Percentiles rank a stretch among this genome's conserved stretches.
These are phyloP conservation scores for Laspeyria flexula DNA, from an alignment of 2,888 invertebrate genomes.

Conservation along the genomic window DNA sequence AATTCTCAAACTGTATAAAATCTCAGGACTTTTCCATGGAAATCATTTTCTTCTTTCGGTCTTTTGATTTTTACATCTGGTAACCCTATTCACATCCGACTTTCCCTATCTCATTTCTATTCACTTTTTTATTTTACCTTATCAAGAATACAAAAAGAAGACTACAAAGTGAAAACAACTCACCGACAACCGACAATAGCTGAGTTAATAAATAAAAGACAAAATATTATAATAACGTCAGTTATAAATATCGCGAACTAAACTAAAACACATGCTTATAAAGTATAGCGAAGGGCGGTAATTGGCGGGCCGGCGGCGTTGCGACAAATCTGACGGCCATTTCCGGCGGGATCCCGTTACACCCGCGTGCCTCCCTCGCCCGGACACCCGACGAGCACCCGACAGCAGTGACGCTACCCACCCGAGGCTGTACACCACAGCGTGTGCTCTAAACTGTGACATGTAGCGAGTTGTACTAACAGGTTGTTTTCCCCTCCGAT, in stretches of 20 bases:
- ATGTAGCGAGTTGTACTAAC: conserved; percentile 10
- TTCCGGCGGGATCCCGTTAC: conserved; percentile 64
- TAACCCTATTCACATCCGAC: no score
- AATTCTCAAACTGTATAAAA: no score
- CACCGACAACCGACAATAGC: no score
- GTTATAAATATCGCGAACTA: neutral
- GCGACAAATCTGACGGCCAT: conserved; percentile 76
- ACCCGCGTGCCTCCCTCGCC: conserved; percentile 25
- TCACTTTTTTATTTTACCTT: no score
- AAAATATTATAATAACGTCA: no score
- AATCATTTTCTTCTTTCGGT: no score
- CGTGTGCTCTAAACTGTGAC: neutral
- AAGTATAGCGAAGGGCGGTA: conserved; percentile 59
- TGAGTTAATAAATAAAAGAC: no score
- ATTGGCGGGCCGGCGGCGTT: conserved; percentile 66
- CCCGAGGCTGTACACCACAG: conserved; percentile 7
- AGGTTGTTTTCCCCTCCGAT: conserved; percentile 18
- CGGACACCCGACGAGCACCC: conserved; percentile 7
- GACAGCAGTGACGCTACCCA: conserved; percentile 17
- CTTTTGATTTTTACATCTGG: no score
- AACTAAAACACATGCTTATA: conserved; percentile 47
- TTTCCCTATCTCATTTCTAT: no score
- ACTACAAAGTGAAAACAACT: no score
- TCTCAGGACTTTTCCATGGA: no score
- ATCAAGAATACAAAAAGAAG: no score